Evolutionary conservation across 2,888 invertebrate species (phyloP), one percentile per base, ranked within the genome.

Genomic region (Xanthorhoe spadicearia): DNA sequence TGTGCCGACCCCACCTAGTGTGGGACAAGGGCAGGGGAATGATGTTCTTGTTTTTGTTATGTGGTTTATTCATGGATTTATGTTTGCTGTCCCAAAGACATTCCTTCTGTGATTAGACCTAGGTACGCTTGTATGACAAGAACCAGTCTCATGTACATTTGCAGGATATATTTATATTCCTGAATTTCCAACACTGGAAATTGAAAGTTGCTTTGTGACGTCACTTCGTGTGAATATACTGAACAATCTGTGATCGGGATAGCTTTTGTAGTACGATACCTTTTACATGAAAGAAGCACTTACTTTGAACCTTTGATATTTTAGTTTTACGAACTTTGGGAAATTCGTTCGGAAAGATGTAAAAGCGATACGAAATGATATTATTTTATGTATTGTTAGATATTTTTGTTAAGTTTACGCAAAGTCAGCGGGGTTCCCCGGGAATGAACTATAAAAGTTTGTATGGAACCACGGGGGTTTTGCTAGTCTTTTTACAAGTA

Each of bases 241-340:
- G 7, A 17, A 48, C 48, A 15, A 6, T 15, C 48, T 15, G 48
- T 48, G 17, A 48, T 48, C 48, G 48, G 6, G 8, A 48, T 48
- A 48, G 48, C 48, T 48, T 48, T 48, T 48, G 48, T 48, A 48
- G 48, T 48, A 43, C 55, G 55, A 62, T 56, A 28, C 56, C 35
- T 23, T 15, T 38, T 43, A 50, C 10, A 15, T 46, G 55, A 58
- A 66, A 62, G 57, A 66, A 55, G 48, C 57, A 54, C 59, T 57
- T 59, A 54, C 28, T 56, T 62, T 18, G 46, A 28, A 19, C 57
- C 57, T 17, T 18, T 17, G 3, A 17, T 38, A 60, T 19, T 48
- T 43, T 43, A 43, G 13, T 43, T 43, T 48, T 48, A 48, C 17
- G 48, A 48, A 48, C 15, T 48, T 48, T 8, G 17, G 48, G 46